These are phyloP conservation scores for Musca vetustissima DNA, from an alignment of 1,140 invertebrate species.

Conservation along the genomic window DNA sequence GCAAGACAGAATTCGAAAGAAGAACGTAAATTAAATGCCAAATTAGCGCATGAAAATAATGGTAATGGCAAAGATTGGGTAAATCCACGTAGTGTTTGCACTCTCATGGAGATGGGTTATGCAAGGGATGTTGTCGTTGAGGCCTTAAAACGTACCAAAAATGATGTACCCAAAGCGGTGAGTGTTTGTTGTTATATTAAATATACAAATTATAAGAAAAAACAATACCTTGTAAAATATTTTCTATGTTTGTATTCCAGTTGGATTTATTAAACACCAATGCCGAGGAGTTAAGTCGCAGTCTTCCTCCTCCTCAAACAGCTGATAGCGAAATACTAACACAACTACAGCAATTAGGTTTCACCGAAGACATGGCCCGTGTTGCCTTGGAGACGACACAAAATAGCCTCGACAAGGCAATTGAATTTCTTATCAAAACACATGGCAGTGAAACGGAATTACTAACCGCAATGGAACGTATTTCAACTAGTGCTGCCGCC, in stretches of 20 bases:
- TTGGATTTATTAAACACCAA: conserved; percentile 43
- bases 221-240: neutral
- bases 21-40: conserved; percentile 57
- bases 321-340: conserved; percentile 50
- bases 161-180: conserved; percentile 67
- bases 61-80: conserved; percentile 40
- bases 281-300: conserved; percentile 28
- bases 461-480: conserved; percentile 30
- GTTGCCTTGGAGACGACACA: conserved; percentile 59
- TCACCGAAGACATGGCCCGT: conserved; percentile 59
- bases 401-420: conserved; percentile 62
- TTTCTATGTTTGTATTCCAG: conserved; percentile 26
- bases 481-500: conserved; percentile 24
- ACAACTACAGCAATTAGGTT: conserved; percentile 62
- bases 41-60: conserved; percentile 35
- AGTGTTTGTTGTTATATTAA: conserved; percentile 42
- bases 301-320: conserved; percentile 30
- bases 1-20: conserved; percentile 58
- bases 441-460: conserved; percentile 41
- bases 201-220: neutral
- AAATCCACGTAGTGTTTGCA: conserved; percentile 57
- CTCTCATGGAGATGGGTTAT: conserved; percentile 70
- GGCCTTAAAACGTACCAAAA: conserved; percentile 67
- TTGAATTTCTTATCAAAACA: conserved; percentile 58
- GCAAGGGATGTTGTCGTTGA: conserved; percentile 58